Conservation (phyloP, 2,888 invertebrate genomes). For the Ormyrus nitidulus region DNA sequence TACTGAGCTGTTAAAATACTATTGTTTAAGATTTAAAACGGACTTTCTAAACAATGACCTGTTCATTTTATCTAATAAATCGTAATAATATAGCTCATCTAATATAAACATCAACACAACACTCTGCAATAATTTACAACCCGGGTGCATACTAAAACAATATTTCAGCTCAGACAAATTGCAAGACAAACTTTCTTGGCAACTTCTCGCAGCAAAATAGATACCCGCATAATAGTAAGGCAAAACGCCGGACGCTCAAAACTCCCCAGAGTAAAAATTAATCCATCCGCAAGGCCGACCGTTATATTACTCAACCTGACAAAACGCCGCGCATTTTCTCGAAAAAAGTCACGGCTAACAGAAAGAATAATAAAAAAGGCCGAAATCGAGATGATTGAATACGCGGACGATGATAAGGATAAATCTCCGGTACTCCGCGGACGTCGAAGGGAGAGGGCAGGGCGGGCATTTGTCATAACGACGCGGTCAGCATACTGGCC, state of each 20-base stretch:
- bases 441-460: constrained; percentile 20
- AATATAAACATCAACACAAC: too few relatives aligned
- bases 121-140: too few relatives aligned
- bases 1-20: too few relatives aligned
- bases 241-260: constrained; percentile 51
- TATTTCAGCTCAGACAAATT: neutral
- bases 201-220: constrained; percentile 15
- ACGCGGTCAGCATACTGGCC: constrained; percentile 59
- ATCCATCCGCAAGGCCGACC: constrained; percentile 61
- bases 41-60: too few relatives aligned
- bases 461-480: constrained; percentile 54
- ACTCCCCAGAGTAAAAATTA: constrained; percentile 60
- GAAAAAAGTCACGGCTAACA: constrained; percentile 59
- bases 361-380: neutral
- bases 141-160: neutral
- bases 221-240: constrained; percentile 16
- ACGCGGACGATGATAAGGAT: constrained; percentile 42
- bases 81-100: too few relatives aligned
- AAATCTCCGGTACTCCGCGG: constrained; percentile 32
- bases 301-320: constrained; percentile 18
- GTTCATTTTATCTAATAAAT: too few relatives aligned
- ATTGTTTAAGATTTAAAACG: too few relatives aligned
- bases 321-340: constrained; percentile 14
- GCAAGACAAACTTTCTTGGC: neutral
- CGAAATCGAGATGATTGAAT: constrained; percentile 51